These are phyloP conservation scores for Sphinx pinastri DNA, from an alignment of 2,888 invertebrate genomes.

Conservation along the genomic window DNA sequence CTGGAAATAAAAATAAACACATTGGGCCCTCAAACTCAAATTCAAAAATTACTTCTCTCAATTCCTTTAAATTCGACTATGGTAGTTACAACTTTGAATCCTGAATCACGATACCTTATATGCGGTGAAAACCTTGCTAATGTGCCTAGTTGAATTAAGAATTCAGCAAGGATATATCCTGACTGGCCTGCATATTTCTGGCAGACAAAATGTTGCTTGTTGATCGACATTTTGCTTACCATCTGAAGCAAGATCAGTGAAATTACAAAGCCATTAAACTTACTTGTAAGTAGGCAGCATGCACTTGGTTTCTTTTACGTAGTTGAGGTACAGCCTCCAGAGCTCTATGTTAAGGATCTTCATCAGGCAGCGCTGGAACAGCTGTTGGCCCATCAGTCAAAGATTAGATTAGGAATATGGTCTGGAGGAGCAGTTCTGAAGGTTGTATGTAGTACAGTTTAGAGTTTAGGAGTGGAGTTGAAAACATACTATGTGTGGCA, in stretches of 20 bases:
- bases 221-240: too few species aligned
- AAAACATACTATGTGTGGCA: not conserved
- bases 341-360: constrained; percentile 99
- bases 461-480: not conserved
- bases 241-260: too few species aligned
- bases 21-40: not conserved
- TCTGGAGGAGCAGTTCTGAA: constrained; percentile 8
- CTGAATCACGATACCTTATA: too few species aligned
- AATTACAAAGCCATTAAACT: constrained; percentile 57
- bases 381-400: constrained; percentile 71
- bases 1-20: constrained; percentile 74
- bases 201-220: too few species aligned
- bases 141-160: too few species aligned
- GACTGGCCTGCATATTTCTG: too few species aligned
- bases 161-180: too few species aligned
- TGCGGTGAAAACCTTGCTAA: too few species aligned
- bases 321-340: constrained; percentile 98
- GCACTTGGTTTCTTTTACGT: constrained; percentile 99
- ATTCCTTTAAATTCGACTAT: too few species aligned
- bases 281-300: constrained; percentile 96
- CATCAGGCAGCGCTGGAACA: constrained; percentile 98
- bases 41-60: too few species aligned
- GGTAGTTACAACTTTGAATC: too few species aligned
- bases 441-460: not conserved
- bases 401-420: not conserved